phyloP scores from a whole-genome alignment of 1,140 invertebrate genomes.

The Drosophila ogumai region DNA sequence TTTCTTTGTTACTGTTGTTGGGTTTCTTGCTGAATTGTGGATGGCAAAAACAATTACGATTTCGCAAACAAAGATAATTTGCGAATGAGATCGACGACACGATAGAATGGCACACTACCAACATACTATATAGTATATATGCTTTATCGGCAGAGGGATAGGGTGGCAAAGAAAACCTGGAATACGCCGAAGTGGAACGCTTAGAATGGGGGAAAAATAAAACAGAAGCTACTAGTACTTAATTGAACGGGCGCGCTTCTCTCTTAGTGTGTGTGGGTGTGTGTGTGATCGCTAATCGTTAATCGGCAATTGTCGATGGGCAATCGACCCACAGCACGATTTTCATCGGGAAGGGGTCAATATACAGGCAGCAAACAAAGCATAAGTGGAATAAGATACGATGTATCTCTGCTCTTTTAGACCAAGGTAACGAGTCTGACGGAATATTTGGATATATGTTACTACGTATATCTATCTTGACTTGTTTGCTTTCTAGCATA shows the following conservation, averaged over 20 bases:
- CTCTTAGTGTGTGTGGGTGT: not conserved
- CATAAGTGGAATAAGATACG: constrained; percentile 8
- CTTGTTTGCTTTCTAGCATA: not conserved
- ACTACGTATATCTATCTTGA: not conserved
- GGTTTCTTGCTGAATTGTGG: constrained; percentile 54
- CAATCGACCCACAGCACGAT: not conserved
- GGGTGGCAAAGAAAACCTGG: constrained; percentile 18
- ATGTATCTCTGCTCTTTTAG: not conserved
- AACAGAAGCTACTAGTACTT: constrained; percentile 25
- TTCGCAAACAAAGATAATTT: constrained; percentile 82
- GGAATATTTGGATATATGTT: constrained; percentile 1
- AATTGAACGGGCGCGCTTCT: not conserved
- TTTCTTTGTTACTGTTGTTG: constrained; percentile 30
- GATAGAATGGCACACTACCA: constrained; percentile 59
- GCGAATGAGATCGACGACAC: constrained; percentile 75
- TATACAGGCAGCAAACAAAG: constrained; percentile 17
- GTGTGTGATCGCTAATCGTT: constrained; percentile 19
- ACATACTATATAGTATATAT: constrained; percentile 13
- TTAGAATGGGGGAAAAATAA: not conserved
- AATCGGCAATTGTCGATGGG: constrained; percentile 20
- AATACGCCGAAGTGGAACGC: not conserved
- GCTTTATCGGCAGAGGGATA: not conserved
- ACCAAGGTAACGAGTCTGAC: constrained; percentile 1
- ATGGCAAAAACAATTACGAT: constrained; percentile 76
- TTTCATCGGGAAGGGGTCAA: not conserved